Percentiles rank a stretch among this genome's conserved stretches.
Evolutionary conservation across 1,140 invertebrate genomes (phyloP).

Genomic region (Brachionus sp.): DNA sequence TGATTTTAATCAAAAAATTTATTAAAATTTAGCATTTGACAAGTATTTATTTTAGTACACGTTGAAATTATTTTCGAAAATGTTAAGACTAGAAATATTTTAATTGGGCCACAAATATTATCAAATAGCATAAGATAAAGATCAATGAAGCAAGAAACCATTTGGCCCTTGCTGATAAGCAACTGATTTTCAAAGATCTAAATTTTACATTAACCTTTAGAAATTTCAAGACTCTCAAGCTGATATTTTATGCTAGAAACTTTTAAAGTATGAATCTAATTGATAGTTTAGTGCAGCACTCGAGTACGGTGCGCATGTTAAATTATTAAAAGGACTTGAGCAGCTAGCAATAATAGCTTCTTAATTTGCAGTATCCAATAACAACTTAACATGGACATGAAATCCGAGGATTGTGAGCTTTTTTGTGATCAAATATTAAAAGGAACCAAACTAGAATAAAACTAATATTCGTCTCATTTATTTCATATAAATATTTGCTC

Average conservation of each 20-base stretch:
- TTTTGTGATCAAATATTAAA: conserved; percentile 25
- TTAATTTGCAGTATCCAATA: neutral
- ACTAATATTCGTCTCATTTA: conserved; percentile 11
- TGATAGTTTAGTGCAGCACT: neutral
- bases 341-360: neutral
- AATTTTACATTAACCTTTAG: neutral
- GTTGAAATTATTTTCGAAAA: neutral
- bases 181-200: neutral
- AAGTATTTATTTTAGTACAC: neutral
- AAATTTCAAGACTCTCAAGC: neutral
- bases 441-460: conserved; percentile 10
- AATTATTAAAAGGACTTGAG: neutral
- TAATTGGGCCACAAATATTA: neutral
- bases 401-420: neutral
- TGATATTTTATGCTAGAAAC: neutral
- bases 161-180: neutral
- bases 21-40: neutral
- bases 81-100: neutral
- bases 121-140: neutral
- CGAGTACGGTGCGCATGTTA: neutral
- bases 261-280: neutral
- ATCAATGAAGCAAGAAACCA: neutral
- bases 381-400: neutral
- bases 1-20: neutral
- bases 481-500: conserved; percentile 32